phyloP scores from a whole-genome alignment of 2,888 invertebrate species.

The Coelopa pilipes region DNA sequence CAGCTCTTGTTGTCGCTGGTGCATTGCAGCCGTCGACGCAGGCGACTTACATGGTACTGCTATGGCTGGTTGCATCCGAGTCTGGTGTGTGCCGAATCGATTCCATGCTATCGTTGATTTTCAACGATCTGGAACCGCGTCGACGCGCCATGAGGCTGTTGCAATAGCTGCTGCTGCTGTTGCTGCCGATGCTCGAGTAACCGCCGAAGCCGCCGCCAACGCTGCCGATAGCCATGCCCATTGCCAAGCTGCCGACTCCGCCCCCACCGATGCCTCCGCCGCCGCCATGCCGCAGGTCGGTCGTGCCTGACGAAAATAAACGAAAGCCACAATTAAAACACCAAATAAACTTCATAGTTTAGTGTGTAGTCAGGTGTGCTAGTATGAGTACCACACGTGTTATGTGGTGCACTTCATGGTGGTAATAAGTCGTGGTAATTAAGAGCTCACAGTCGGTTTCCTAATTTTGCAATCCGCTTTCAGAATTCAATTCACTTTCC shows the following conservation, averaged over 20 bases:
- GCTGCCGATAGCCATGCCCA: slow-evolving; percentile 41
- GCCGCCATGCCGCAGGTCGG: slow-evolving; percentile 67
- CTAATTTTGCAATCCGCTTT: no score
- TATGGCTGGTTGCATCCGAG: slow-evolving; percentile 58
- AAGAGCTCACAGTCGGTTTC: no score
- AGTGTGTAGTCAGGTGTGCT: no score
- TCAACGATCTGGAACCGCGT: slow-evolving; percentile 68
- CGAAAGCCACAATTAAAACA: slow-evolving; percentile 14
- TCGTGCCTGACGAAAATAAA: slow-evolving; percentile 67
- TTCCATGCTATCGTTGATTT: slow-evolving; percentile 62
- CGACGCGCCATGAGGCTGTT: slow-evolving; percentile 68
- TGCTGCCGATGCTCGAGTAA: slow-evolving; percentile 47
- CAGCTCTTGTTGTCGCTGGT: not conserved
- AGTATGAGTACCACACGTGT: no score
- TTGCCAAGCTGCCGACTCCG: slow-evolving; percentile 25
- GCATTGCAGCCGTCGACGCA: not conserved
- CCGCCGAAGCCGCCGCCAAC: not conserved
- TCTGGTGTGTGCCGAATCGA: slow-evolving; percentile 59
- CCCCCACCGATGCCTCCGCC: slow-evolving; percentile 36
- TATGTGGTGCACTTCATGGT: no score
- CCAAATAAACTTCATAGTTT: no score
- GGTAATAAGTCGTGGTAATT: no score
- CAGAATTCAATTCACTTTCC: no score
- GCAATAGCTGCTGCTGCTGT: slow-evolving; percentile 68
- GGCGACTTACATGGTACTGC: slow-evolving; percentile 55